Evolutionary conservation across 1,140 invertebrate species (phyloP), one percentile per base, ranked within the genome.

Genomic region (Anthonomus grandis): DNA sequence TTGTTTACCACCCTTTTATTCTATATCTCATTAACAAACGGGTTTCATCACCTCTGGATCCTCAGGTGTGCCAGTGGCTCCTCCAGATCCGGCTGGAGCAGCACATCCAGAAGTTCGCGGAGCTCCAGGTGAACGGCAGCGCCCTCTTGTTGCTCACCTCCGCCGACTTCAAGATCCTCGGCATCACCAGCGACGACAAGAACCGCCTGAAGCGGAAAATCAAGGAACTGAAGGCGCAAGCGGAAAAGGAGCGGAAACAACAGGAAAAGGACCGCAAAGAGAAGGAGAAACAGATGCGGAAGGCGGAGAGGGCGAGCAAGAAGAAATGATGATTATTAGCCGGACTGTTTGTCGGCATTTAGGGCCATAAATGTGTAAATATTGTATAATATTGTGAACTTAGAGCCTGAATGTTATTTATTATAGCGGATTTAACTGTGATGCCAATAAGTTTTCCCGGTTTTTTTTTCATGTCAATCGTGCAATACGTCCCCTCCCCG

Each of bases 21-120:
- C n/a, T n/a, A n/a, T n/a, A n/a, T n/a, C n/a, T n/a, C n/a, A n/a
- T n/a, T n/a, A n/a, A n/a, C n/a, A n/a, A n/a, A n/a, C n/a, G n/a
- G n/a, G n/a, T n/a, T n/a, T n/a, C n/a, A n/a, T n/a, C n/a, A n/a
- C n/a, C n/a, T n/a, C n/a, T n/a, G n/a, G n/a, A n/a, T n/a, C n/a
- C n/a, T 42, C 42, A 68, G 89, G 91, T 95, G 2, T 89, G 88
- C 72, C 90, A 94, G 69, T 95, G 93, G 92, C 76, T 96, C 37
- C 79, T 87, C 57, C 82, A 81, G 9, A 77, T 91, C 39, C 86
- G 90, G 22, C 73, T 96, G 69, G 91, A 95, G 64, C 83, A 90
- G 39, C 89, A 93, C 71, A 86, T 89, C 46, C 78, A 86, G 15
- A 84, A 86, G 60, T 95, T 97, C 73, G 81, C 86, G 39, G 87